Evolutionary conservation across 2,113 vertebrate genomes (phyloP), one percentile per base, ranked within the genome.

Genomic region (Xiphias gladius): DNA sequence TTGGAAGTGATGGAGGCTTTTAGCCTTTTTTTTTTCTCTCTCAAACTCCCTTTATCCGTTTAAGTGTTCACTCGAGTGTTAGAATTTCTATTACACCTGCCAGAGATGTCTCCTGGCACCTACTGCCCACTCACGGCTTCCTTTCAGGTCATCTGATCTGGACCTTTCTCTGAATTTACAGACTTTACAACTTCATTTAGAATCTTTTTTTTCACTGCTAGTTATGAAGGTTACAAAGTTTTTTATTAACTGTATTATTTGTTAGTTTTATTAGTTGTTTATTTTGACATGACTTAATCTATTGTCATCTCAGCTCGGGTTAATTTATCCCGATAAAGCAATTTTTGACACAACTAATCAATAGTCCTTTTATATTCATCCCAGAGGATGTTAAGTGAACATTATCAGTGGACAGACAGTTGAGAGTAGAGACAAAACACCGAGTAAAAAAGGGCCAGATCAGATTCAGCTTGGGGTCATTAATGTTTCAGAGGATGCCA

Each of bases 1-100:
- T 93, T 92, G 83, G 79, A 94, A 92, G 92, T 93, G 92, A 94
- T 92, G 93, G 93, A 95, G 86, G 93, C 94, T 95, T 95, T 95
- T 94, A 95, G 93, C 73, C 66, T 55, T 84, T 86, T 80, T 72
- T 74, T 50, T 62, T 62, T 55, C 71, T 73, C 39, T 2, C 35
- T 57, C 43, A 37, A 83, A 86, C 79, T 81, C 76, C 79, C 79
- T 94, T 90, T 88, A 92, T 92, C 89, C 76, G 83, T 92, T 91
- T 87, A 92, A 89, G 90, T 91, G 92, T 86, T 92, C 88, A 69
- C 80, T 92, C 86, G 75, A 92, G 86, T 93, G 93, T 90, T 89
- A 83, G 30, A 64, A 89, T 88, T 87, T 89, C 22, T 90, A 30
- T 93, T 93, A 83, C 87, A 89, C 92, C 89, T 90, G 91, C 85